These are phyloP conservation scores for Spodoptera frugiperda DNA, from an alignment of 1,140 invertebrate genomes.

Conservation along the genomic window DNA sequence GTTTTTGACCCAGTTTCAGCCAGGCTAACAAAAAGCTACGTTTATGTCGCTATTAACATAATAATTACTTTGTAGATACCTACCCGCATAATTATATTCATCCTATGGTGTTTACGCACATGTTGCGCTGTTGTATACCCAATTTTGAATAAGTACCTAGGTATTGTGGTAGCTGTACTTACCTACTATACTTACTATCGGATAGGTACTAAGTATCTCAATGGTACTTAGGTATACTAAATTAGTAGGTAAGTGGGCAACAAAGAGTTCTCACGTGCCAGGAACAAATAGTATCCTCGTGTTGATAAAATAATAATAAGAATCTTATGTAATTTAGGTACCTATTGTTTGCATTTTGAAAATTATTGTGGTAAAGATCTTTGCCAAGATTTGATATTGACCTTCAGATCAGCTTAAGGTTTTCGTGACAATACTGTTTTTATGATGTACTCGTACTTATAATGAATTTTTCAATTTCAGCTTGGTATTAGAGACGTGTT, in stretches of 20 bases:
- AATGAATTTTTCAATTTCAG: conserved; percentile 77
- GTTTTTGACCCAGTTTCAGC: conserved; percentile 27
- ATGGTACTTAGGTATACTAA: too few species aligned
- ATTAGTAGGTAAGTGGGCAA: background rate
- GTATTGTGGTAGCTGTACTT: background rate
- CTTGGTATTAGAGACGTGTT: conserved; percentile 91
- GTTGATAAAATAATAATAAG: background rate
- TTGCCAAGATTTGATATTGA: background rate
- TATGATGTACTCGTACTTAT: background rate
- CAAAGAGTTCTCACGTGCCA: background rate
- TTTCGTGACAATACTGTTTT: conserved; percentile 4
- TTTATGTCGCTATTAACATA: conserved; percentile 33
- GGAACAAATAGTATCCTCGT: background rate
- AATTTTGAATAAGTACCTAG: too few species aligned
- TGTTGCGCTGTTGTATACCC: too few species aligned
- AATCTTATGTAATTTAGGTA: background rate
- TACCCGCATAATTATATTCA: background rate
- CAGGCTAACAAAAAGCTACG: conserved; percentile 17
- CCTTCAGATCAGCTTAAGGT: conserved; percentile 8
- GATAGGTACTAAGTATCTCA: background rate
- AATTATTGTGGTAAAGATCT: conserved; percentile 1
- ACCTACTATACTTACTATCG: background rate
- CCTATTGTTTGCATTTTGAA: conserved; percentile 9
- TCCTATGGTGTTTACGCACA: too few species aligned
- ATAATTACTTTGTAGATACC: conserved; percentile 28